phyloP scores from a whole-genome alignment of 2,797 vertebrate species.

The Gouania willdenowi region DNA sequence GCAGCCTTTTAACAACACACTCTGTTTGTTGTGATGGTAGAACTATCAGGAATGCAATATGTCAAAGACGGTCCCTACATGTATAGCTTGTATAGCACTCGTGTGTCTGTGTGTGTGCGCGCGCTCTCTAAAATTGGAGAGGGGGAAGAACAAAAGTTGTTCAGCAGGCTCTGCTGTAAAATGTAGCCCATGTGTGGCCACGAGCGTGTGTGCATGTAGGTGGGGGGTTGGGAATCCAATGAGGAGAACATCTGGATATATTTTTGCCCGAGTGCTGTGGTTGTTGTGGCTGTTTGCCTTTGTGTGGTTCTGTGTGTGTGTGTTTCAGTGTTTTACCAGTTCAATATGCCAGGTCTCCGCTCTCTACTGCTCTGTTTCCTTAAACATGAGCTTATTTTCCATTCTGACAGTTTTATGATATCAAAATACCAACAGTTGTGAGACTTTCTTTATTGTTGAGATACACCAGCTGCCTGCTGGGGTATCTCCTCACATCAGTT shows the following conservation, averaged over 20 bases:
- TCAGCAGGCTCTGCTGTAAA: constrained; percentile 39
- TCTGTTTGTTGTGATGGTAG: too few species aligned
- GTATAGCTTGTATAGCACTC: too few species aligned
- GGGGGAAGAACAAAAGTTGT: too few species aligned
- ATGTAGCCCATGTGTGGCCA: constrained; percentile 51
- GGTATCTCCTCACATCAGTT: neutral
- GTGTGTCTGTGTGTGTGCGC: too few species aligned
- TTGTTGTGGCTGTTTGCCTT: constrained; percentile 42
- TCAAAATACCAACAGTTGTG: too few species aligned
- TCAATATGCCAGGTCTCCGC: constrained; percentile 48
- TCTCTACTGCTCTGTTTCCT: constrained; percentile 22
- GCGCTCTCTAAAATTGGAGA: too few species aligned
- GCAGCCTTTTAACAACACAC: too few species aligned
- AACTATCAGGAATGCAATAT: neutral
- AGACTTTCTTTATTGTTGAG: too few species aligned
- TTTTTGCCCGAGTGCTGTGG: constrained; percentile 68
- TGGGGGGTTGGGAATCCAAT: constrained; percentile 58
- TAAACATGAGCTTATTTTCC: constrained; percentile 10
- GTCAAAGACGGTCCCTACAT: constrained; percentile 9
- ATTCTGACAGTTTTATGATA: constrained; percentile 19
- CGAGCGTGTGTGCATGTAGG: constrained; percentile 6
- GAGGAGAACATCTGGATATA: constrained; percentile 71
- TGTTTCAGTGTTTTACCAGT: constrained; percentile 33
- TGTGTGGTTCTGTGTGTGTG: constrained; percentile 28
- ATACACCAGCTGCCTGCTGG: too few species aligned